Conservation (phyloP, 2,797 vertebrate species). For the Aeoliscus strigatus region DNA sequence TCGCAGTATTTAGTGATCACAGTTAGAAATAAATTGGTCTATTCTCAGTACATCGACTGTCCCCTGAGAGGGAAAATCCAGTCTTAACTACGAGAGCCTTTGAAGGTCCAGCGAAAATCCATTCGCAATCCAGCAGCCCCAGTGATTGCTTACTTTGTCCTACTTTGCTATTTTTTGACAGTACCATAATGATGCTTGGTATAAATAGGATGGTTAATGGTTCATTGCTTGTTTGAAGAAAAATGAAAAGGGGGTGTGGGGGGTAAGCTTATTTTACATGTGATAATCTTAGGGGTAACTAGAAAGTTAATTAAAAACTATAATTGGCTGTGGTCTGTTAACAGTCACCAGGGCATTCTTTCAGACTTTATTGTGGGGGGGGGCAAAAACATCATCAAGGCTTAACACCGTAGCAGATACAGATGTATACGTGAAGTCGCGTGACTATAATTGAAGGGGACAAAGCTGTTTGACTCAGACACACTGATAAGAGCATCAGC, state of each 20-base stretch:
- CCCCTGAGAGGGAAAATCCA: slow-evolving; percentile 67
- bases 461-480: slow-evolving; percentile 30
- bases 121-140: slow-evolving; percentile 70
- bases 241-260: slow-evolving; percentile 63
- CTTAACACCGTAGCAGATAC: slow-evolving; percentile 48
- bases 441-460: slow-evolving; percentile 39
- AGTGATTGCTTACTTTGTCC: slow-evolving; percentile 82
- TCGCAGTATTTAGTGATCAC: slow-evolving; percentile 77
- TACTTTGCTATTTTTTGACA: slow-evolving; percentile 82
- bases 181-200: slow-evolving; percentile 78
- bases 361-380: slow-evolving; percentile 62
- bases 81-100: slow-evolving; percentile 65
- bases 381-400: slow-evolving; percentile 73
- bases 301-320: slow-evolving; percentile 85
- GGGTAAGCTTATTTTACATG: slow-evolving; percentile 78
- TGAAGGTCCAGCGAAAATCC: slow-evolving; percentile 74
- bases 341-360: slow-evolving; percentile 72
- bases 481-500: slow-evolving; percentile 14
- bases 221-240: slow-evolving; percentile 74
- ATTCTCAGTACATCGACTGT: slow-evolving; percentile 71
- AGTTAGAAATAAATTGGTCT: slow-evolving; percentile 76
- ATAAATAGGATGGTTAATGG: slow-evolving; percentile 80
- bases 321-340: slow-evolving; percentile 81
- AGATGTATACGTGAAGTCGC: slow-evolving; percentile 35
- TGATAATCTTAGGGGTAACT: slow-evolving; percentile 80